phyloP scores from a whole-genome alignment of 2,888 invertebrate genomes.

The Cremastinae sp. region DNA sequence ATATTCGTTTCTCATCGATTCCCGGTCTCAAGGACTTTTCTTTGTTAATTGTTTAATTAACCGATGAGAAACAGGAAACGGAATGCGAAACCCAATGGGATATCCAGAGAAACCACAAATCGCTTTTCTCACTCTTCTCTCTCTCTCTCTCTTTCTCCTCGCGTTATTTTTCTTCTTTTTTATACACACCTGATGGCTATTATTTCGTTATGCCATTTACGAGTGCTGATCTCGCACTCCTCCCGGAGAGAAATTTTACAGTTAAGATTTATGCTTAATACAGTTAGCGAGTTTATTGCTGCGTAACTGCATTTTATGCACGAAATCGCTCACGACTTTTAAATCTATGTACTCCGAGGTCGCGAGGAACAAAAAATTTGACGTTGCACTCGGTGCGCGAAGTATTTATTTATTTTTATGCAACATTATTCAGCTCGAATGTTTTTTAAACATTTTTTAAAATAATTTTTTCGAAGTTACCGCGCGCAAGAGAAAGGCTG shows the following conservation, averaged over 20 bases:
- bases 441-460: too few relatives aligned
- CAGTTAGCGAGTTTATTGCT: conserved; percentile 65
- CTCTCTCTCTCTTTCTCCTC: conserved; percentile 27
- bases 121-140: neutral
- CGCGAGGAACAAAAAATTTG: too few relatives aligned
- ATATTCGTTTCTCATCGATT: too few relatives aligned
- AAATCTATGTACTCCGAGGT: too few relatives aligned
- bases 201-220: conserved; percentile 65
- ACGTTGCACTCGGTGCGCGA: too few relatives aligned
- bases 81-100: conserved; percentile 28
- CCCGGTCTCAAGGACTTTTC: conserved; percentile 22
- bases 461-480: too few relatives aligned
- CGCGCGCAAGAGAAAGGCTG: conserved; percentile 26
- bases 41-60: neutral
- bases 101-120: conserved; percentile 1
- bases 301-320: conserved; percentile 34
- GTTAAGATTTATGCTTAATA: conserved; percentile 65
- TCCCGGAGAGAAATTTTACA: conserved; percentile 63
- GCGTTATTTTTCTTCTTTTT: conserved; percentile 26
- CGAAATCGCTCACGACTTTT: neutral
- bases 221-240: conserved; percentile 27
- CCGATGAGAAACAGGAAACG: conserved; percentile 21
- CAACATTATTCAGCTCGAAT: too few relatives aligned
- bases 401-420: too few relatives aligned
- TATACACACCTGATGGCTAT: too few relatives aligned